Conservation (phyloP, 2,113 vertebrate genomes). For the Puffinus mauretanicus region DNA sequence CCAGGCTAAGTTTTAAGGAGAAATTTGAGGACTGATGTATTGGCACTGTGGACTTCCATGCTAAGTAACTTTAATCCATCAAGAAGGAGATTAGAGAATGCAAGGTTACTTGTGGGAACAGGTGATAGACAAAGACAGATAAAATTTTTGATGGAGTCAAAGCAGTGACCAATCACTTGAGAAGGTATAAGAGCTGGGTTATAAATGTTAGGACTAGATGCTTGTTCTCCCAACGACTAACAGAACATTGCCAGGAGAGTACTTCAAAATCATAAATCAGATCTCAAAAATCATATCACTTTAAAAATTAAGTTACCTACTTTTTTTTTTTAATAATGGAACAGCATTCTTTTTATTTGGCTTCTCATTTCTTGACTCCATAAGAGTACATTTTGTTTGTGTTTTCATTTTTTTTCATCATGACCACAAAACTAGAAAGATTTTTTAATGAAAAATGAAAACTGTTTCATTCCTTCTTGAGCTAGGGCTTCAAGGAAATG, state of each 20-base stretch:
- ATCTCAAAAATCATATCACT: background rate
- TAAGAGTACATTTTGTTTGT: background rate
- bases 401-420: background rate
- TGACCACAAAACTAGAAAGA: background rate
- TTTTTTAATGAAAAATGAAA: background rate
- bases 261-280: accelerated
- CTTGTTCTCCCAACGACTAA: background rate
- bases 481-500: background rate
- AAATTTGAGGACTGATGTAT: background rate
- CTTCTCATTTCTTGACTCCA: background rate
- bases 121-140: background rate
- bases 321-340: background rate
- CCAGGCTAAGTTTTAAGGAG: background rate
- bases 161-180: background rate
- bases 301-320: background rate
- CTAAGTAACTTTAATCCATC: background rate
- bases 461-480: background rate
- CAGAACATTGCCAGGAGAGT: background rate
- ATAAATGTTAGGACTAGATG: background rate
- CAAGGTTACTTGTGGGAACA: background rate
- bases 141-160: background rate
- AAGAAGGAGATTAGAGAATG: background rate
- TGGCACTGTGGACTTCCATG: background rate
- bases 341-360: background rate
- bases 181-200: background rate